Base-by-base conservation (phyloP, 2,797 vertebrate species). In the Gila robusta region DNA sequence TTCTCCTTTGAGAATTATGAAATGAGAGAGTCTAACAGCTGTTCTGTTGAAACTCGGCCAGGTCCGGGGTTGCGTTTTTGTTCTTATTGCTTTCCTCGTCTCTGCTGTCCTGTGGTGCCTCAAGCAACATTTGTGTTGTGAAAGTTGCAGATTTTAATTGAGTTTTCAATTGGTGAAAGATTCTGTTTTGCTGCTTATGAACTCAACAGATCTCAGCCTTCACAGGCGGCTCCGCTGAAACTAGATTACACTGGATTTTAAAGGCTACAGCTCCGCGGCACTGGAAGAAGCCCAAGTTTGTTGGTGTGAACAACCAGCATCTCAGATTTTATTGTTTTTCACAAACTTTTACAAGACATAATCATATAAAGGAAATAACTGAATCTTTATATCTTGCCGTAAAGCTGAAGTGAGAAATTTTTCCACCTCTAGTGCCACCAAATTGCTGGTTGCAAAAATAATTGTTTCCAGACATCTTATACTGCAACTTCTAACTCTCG, bases 231-330 rank as follows among this genome's bases (percentile, higher is more conserved):
- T 10, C 41, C 12, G 64, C 21, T 79, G 76, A 87, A 95, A 94
- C 88, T 87, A 23, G 88, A 93, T 95, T 93, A 93, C 80, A 66
- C 62, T 79, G 78, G 91, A 91, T 92, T 32, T 93, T 92, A 87
- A 87, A 84, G 90, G 88, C 89, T 91, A 64, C 21, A 62, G 49
- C 39, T 23, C 69, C 9, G 6, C 54, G 64, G 77, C 28, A 37
- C 11, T 72, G 28, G 41, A 86, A 6, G 32, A 64, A 73, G 21
- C 52, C 23, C 21, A 52, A 39, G 52, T 79, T 62, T 80, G 1
- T 72, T 28, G 14, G 16, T 64, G 74, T 69, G 64, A 79, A 78
- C 73, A 69, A 32, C 64, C 6, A 41, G 17, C n/a, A 59, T 70
- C 64, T 79, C 21, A 21, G 74, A 56, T 54, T 49, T 67, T 2